Evolutionary conservation across 1,140 invertebrate genomes (phyloP).

Genomic region (Heliconius hermathena): DNA sequence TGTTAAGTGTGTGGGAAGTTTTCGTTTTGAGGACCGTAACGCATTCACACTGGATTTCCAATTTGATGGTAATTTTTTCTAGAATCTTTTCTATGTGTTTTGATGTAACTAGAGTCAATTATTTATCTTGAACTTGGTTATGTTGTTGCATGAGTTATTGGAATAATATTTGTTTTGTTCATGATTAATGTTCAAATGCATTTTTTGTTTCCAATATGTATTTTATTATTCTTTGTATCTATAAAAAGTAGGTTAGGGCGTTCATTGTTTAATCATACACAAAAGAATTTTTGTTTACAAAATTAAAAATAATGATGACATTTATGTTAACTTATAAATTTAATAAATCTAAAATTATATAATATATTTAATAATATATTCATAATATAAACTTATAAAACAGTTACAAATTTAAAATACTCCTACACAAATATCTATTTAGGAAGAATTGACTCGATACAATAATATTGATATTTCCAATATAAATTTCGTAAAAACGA

Average conservation of each 20-base stretch:
- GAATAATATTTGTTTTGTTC: neutral
- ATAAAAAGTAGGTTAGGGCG: no score
- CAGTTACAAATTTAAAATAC: no score
- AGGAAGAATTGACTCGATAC: no score
- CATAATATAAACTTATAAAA: no score
- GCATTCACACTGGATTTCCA: conserved; percentile 69
- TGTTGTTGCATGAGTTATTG: neutral
- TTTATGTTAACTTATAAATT: no score
- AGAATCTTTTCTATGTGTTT: neutral
- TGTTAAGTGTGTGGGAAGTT: conserved; percentile 44
- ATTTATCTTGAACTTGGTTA: neutral
- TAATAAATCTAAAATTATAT: no score
- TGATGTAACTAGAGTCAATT: neutral
- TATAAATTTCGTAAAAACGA: neutral
- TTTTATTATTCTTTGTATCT: neutral
- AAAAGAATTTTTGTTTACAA: no score
- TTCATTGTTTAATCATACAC: no score
- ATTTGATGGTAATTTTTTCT: conserved; percentile 57
- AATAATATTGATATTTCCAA: neutral
- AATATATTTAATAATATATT: no score
- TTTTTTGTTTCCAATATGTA: neutral
- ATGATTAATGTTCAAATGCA: neutral
- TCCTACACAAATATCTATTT: no score
- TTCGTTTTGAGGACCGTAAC: conserved; percentile 36
- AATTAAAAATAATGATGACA: no score